Evolutionary conservation across 1,140 invertebrate species (phyloP).

Genomic region (Aphis craccivora): DNA sequence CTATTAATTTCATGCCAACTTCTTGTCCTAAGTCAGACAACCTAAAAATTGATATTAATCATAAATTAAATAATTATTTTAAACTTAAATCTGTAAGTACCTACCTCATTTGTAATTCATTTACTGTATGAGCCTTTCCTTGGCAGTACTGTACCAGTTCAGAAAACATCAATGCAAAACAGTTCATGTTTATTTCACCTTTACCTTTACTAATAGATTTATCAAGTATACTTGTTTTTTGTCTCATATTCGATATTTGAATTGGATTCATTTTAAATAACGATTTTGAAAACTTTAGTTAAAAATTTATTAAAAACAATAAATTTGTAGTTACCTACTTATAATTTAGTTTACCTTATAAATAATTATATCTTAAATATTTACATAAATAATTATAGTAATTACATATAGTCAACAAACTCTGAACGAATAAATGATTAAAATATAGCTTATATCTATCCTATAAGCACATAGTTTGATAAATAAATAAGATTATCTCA

Average conservation of each 20-base stretch:
- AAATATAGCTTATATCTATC: too few relatives aligned
- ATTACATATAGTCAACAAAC: too few relatives aligned
- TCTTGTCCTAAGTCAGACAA: slow-evolving; percentile 92
- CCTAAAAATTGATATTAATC: slow-evolving; percentile 66
- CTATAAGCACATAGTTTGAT: too few relatives aligned
- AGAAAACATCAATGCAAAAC: slow-evolving; percentile 94
- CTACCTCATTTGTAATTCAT: slow-evolving; percentile 93
- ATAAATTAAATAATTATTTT: not conserved
- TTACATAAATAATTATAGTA: too few relatives aligned
- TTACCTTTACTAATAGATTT: slow-evolving; percentile 92
- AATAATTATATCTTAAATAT: not conserved
- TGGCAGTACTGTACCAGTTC: slow-evolving; percentile 99
- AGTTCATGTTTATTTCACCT: slow-evolving; percentile 88
- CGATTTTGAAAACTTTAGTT: not conserved
- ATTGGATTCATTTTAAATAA: slow-evolving; percentile 57
- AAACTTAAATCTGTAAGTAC: slow-evolving; percentile 59
- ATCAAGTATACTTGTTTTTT: slow-evolving; percentile 86
- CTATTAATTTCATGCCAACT: slow-evolving; percentile 92
- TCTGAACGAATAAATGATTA: too few relatives aligned
- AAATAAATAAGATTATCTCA: too few relatives aligned
- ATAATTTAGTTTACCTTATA: not conserved
- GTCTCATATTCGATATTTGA: slow-evolving; percentile 64
- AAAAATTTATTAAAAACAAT: too few relatives aligned
- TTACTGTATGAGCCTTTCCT: slow-evolving; percentile 92
- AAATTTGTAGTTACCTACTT: too few relatives aligned